Evolutionary conservation across 2,797 vertebrate species (phyloP), one percentile per base, ranked within the genome.

Genomic region (Mus minutoides): DNA sequence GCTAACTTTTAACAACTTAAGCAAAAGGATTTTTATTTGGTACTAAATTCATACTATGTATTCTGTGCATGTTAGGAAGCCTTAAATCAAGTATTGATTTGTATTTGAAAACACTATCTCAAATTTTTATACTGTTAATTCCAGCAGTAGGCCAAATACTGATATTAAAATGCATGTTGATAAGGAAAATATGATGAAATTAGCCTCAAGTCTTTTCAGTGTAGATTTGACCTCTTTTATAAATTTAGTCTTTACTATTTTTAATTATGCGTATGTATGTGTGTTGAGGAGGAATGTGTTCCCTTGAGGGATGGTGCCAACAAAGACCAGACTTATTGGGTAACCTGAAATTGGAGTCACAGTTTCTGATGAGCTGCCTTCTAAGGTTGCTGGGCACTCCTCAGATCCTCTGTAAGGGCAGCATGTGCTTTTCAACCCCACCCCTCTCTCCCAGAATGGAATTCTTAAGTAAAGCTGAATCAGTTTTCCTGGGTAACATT

Each of bases 11-110:
- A 21, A 85, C 46, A 94, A 69, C 16, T 87, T 40, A 88, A 92
- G 0, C 75, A 97, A 79, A 93, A 64, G 77, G 24, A 89, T 89
- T 95, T 90, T 96, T 84, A 96, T 79, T 69, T 93, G 60, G 37
- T 83, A 54, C 71, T 49, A 2, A 6, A 31, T 40, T 91, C 58
- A 62, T 64, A 22, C 17, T 85, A 49, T 64, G 17, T 34, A 13
- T 85, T 49, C 10, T 64, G 5, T 85, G 49, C 1, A 34, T 34
- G 4, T n/a, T 64, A 49, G 60, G 49, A 67, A 67, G 31, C 10
- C 16, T 62, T 67, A 85, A 85, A 34, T 21, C n/a, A 29, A 49
- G 29, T 34, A 17, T 49, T 49, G 9, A 22, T 67, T 67, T 34
- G 1, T 46, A 31, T 62, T 67, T 67, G 6, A 67, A 49, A 85